Conservation (phyloP, 2,888 invertebrate genomes). For the Drosophila nr. medialis region DNA sequence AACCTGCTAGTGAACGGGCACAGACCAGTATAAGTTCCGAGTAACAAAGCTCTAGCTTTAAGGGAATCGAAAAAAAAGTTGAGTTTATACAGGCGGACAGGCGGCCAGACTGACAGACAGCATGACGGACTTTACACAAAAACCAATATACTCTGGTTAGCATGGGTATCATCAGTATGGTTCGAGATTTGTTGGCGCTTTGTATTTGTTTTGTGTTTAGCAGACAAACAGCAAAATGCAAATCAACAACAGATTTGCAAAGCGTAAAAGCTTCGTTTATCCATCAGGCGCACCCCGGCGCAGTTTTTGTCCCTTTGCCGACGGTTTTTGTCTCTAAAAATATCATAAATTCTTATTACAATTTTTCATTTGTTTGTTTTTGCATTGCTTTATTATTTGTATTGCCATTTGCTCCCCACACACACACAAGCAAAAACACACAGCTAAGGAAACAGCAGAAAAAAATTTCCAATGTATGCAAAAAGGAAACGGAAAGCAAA, state of each 20-base stretch:
- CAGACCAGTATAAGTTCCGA: background rate
- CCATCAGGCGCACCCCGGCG: background rate
- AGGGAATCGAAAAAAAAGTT: background rate
- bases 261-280: slow-evolving; percentile 46
- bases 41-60: background rate
- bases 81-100: no score
- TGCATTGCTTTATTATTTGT: slow-evolving; percentile 74
- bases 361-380: slow-evolving; percentile 68
- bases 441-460: slow-evolving; percentile 6
- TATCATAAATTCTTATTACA: slow-evolving; percentile 76
- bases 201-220: slow-evolving; percentile 76
- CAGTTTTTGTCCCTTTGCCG: slow-evolving; percentile 9
- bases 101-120: background rate
- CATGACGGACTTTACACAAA: background rate
- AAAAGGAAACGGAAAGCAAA: slow-evolving; percentile 59
- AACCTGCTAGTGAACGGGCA: background rate
- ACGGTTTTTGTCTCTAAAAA: slow-evolving; percentile 61
- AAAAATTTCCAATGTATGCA: slow-evolving; percentile 40
- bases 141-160: background rate
- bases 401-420: slow-evolving; percentile 65
- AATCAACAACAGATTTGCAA: slow-evolving; percentile 75
- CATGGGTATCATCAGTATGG: slow-evolving; percentile 7
- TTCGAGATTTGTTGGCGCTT: slow-evolving; percentile 56
- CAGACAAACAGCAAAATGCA: slow-evolving; percentile 78
- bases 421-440: background rate